Base-by-base conservation (phyloP, 2,797 vertebrate genomes). In the Antennarius maculatus region DNA sequence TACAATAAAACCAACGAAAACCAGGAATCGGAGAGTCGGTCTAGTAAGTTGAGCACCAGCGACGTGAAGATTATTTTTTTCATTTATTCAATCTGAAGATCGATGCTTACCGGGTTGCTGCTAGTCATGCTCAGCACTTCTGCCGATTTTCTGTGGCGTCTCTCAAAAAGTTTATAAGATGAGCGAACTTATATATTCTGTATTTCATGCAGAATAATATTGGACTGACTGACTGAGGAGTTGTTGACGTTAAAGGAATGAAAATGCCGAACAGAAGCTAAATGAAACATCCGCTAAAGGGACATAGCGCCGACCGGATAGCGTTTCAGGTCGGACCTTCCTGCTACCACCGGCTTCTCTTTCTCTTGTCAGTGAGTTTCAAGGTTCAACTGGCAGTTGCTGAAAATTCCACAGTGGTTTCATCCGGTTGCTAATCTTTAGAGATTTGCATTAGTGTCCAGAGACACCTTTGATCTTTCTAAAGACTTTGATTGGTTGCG, bases 401-500 rank as follows among this genome's bases (percentile, higher is more conserved):
- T 84, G 84, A 89, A 84, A 90, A 93, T 91, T 89, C 90, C 88
- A 80, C 77, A 68, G 83, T 68, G 82, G 89, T 91, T 91, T 90
- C 84, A 92, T 92, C 91, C 88, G 78, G 81, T 23, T 77, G 88
- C 85, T 93, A 93, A 93, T 94, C 92, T 92, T 68, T 18, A 64
- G 85, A 90, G 92, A 94, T 93, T 92, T 92, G 91, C 88, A 93
- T 93, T 89, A 89, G 90, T 92, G 91, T 93, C 90, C 82, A 86
- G 81, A 87, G 76, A 81, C 86, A 91, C 86, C 91, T 93, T 93
- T 94, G 91, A 94, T 93, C 92, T 92, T 76, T 79, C 77, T 81
- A 74, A 84, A 92, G 90, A 89, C 89, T 83, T 77, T 92, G 89
- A 91, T 93, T 93, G 92, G 86, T 81, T 85, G 88, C 89, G 78